Base-by-base conservation (phyloP, 2,888 invertebrate genomes). In the Drosophila stalkeri region DNA sequence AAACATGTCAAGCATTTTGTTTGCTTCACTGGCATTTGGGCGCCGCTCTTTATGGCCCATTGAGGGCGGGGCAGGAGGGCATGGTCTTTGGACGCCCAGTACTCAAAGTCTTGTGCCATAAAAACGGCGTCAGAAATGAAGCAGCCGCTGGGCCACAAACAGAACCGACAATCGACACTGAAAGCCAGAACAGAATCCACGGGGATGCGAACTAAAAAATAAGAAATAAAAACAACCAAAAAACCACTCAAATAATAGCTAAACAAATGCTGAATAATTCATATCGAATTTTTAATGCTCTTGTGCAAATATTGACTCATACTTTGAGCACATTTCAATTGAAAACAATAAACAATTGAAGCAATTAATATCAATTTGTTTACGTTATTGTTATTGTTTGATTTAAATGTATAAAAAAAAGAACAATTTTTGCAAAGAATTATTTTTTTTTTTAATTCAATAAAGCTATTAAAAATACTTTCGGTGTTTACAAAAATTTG, bases 1-100 rank as follows among this genome's bases (percentile, higher is more conserved):
- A 88, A 88, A 89, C 86, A 89, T 88, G 86, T 89, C 86, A 74
- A 85, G 74, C 77, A 80, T 82, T 85, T 82, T 85, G 90, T 85
- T 74, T 74, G 86, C 90, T 64, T 77, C 77, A 80, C 69, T 87
- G 73, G 71, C 77, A 37, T 39, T 51, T 64, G 67, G 71, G 72
- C 68, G 71, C 52, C 75, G 23, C 69, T 69, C 62, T 72, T 88
- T 80, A 81, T 77, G 75, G 78, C 52, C 57, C 61, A 63, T 59
- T 69, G 69, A 57, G 59, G 60, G 55, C 51, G 43, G n/a, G 33
- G 12, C n/a, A 12, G 11, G 23, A n/a, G 27, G 56, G 33, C 31
- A 18, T 20, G 18, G 41, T 8, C 9, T 23, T 23, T 20, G 23
- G 31, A 9, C 43, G 31, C 41, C 41, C 23, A 44, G 43, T 59